Conservation (phyloP, 1,140 invertebrate species). For the Anastrepha obliqua region DNA sequence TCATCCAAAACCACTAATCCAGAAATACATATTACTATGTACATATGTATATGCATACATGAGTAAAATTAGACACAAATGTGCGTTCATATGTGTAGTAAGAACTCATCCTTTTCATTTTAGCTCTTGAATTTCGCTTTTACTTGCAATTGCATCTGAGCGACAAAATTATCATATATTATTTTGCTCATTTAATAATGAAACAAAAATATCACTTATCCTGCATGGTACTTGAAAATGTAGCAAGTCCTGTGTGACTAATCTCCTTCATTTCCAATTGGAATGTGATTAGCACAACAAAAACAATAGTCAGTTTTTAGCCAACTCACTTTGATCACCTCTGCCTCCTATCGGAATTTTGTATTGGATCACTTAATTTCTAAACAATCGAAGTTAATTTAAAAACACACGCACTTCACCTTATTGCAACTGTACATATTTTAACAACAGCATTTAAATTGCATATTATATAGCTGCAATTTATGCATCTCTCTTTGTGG, state of each 20-base stretch:
- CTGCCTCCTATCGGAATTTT: neutral
- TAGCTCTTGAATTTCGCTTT: too few relatives aligned
- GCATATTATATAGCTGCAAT: neutral
- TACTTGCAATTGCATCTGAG: too few relatives aligned
- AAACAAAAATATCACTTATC: too few relatives aligned
- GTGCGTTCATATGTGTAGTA: too few relatives aligned
- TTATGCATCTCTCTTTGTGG: neutral
- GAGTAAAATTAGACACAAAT: too few relatives aligned
- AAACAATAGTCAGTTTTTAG: neutral
- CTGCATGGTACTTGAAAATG: neutral
- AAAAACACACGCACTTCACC: too few relatives aligned
- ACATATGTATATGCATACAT: too few relatives aligned
- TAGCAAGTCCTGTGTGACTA: neutral
- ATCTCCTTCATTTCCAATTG: neutral
- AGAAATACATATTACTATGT: too few relatives aligned
- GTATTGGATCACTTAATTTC: neutral
- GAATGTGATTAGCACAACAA: conserved; percentile 15
- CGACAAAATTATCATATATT: too few relatives aligned
- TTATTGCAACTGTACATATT: neutral
- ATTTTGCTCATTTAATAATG: too few relatives aligned
- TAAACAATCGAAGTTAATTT: neutral
- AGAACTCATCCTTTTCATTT: too few relatives aligned
- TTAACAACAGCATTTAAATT: neutral
- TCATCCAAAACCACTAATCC: too few relatives aligned
- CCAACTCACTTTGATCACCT: neutral